A percentile compares a stretch with the other conserved stretches of the same genome.
phyloP scores from a whole-genome alignment of 2,113 vertebrate genomes.

The Prinia subflava region DNA sequence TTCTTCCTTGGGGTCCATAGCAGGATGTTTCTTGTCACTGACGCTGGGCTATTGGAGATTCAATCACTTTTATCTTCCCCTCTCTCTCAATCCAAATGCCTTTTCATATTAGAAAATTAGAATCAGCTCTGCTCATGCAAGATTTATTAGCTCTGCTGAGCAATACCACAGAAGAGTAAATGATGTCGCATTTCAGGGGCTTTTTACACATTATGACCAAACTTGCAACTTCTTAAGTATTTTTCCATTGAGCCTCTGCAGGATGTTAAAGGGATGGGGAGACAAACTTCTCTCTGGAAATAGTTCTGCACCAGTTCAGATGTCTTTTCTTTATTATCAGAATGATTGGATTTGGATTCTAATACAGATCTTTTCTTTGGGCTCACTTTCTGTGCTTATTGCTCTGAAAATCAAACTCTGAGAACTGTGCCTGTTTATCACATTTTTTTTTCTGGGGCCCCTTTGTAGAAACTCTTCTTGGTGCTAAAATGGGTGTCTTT shows the following conservation, averaged over 20 bases:
- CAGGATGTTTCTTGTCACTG: slow-evolving; percentile 81
- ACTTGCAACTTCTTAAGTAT: slow-evolving; percentile 65
- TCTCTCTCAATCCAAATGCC: slow-evolving; percentile 81
- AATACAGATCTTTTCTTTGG: slow-evolving; percentile 26
- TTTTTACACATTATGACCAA: slow-evolving; percentile 77
- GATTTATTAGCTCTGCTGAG: slow-evolving; percentile 83
- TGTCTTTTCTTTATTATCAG: slow-evolving; percentile 13
- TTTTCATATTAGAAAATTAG: slow-evolving; percentile 86
- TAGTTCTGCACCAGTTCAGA: not conserved
- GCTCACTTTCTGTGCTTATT: not conserved
- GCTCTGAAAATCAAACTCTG: slow-evolving; percentile 24
- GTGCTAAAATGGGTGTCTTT: not conserved
- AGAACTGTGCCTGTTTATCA: not conserved
- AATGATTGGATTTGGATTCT: slow-evolving; percentile 42
- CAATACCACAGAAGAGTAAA: slow-evolving; percentile 79
- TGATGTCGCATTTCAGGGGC: slow-evolving; percentile 79
- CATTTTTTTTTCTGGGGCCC: not conserved
- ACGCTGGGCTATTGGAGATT: slow-evolving; percentile 79
- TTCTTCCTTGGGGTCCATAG: slow-evolving; percentile 72
- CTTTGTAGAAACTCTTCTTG: not conserved
- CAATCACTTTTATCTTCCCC: slow-evolving; percentile 83
- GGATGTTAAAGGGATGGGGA: slow-evolving; percentile 9
- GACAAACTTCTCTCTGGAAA: slow-evolving; percentile 37
- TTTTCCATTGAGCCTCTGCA: slow-evolving; percentile 51
- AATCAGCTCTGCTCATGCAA: slow-evolving; percentile 82